These are phyloP conservation scores for Psittacula echo DNA, from an alignment of 2,797 vertebrate species.

Conservation along the genomic window DNA sequence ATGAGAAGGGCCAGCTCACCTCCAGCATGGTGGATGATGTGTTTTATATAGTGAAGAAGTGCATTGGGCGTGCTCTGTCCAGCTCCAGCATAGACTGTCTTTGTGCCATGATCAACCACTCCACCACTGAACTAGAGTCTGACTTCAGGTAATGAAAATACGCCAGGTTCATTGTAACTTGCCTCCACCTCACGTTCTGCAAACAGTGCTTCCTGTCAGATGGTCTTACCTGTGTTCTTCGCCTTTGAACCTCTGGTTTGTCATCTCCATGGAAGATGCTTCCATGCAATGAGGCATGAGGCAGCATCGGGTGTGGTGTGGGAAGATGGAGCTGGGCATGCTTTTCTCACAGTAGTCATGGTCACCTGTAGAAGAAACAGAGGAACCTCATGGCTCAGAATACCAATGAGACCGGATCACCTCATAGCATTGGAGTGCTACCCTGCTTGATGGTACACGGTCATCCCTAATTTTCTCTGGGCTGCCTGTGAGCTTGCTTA, in stretches of 20 bases:
- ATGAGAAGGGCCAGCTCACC: constrained; percentile 92
- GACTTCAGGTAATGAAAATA: constrained; percentile 88
- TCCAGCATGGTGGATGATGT: constrained; percentile 99
- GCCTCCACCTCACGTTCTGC: neutral
- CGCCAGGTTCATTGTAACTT: neutral
- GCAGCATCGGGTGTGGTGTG: neutral
- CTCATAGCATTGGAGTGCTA: neutral
- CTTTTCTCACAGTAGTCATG: neutral
- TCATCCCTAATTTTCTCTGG: neutral
- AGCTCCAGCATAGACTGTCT: constrained; percentile 98
- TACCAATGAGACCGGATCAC: neutral
- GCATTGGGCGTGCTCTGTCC: constrained; percentile 93
- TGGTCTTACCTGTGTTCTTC: neutral
- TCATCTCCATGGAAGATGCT: neutral
- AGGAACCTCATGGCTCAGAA: neutral
- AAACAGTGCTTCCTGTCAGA: neutral
- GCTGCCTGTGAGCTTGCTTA: neutral
- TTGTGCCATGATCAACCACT: constrained; percentile 98
- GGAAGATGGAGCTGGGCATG: neutral
- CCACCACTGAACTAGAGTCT: constrained; percentile 93
- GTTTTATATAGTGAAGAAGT: constrained; percentile 99
- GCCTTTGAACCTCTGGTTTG: neutral
- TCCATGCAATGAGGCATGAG: neutral
- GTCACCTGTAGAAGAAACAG: neutral
- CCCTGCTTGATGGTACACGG: neutral